These are phyloP conservation scores for Eucriotettix oculatus DNA, from an alignment of 2,888 invertebrate genomes.

Conservation along the genomic window DNA sequence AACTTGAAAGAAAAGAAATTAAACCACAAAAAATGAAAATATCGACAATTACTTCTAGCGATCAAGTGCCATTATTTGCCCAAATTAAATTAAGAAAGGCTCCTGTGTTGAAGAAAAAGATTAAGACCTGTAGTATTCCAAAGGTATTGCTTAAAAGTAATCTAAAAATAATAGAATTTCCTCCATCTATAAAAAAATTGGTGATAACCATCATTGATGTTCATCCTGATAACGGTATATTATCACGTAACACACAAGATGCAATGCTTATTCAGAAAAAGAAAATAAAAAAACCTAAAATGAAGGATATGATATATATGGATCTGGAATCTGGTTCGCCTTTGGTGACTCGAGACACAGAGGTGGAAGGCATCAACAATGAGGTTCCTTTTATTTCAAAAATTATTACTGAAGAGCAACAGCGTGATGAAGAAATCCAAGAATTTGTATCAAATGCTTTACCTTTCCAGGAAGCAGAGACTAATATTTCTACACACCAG, in stretches of 20 bases:
- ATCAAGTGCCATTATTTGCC: conserved; percentile 37
- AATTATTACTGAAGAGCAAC: conserved; percentile 1
- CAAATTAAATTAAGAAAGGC: conserved; percentile 51
- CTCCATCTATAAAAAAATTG: conserved; percentile 22
- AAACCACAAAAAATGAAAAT: conserved; percentile 35
- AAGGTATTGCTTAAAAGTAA: conserved; percentile 54
- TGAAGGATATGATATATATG: background rate
- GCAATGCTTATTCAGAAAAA: conserved; percentile 34
- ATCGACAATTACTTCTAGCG: conserved; percentile 29
- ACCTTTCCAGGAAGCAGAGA: conserved; percentile 12
- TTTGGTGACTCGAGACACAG: background rate
- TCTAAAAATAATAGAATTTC: conserved; percentile 37
- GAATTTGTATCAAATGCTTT: conserved; percentile 9
- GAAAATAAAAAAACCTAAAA: conserved; percentile 3
- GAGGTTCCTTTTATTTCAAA: conserved; percentile 6
- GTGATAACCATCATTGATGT: conserved; percentile 25
- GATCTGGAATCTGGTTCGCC: background rate
- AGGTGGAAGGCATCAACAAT: background rate
- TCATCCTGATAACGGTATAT: conserved; percentile 42
- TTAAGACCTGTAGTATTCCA: conserved; percentile 31
- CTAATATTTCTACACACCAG: conserved; percentile 15
- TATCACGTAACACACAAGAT: conserved; percentile 55
- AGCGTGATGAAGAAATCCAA: no score
- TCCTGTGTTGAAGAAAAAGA: conserved; percentile 29
- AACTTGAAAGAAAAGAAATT: conserved; percentile 41